phyloP scores from a whole-genome alignment of 2,797 vertebrate genomes.

The Acanthurus lineatus region DNA sequence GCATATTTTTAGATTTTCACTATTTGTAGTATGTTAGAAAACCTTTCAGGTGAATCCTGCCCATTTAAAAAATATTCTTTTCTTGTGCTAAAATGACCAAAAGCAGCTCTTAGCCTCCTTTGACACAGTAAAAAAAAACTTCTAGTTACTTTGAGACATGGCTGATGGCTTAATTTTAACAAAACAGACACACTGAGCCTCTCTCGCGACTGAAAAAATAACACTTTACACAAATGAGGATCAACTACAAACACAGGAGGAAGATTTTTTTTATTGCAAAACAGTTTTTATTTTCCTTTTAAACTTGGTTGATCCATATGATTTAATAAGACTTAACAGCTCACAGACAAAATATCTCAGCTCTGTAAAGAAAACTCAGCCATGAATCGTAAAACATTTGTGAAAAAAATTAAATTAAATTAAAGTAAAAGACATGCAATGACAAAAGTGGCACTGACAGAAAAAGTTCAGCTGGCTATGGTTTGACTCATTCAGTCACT shows the following conservation, averaged over 20 bases:
- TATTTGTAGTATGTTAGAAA: neutral
- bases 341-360: slow-evolving; percentile 20
- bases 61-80: neutral
- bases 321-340: neutral
- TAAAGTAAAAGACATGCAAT: slow-evolving; percentile 5
- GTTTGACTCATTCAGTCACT: neutral
- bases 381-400: slow-evolving; percentile 1
- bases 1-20: neutral
- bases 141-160: neutral
- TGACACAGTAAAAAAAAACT: neutral
- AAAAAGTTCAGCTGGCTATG: neutral
- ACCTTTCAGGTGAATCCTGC: neutral
- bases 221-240: neutral
- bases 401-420: neutral
- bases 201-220: neutral
- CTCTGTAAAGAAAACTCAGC: slow-evolving; percentile 5
- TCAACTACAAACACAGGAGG: slow-evolving; percentile 2
- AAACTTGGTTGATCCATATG: slow-evolving; percentile 22
- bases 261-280: slow-evolving; percentile 70
- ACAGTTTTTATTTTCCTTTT: slow-evolving; percentile 21
- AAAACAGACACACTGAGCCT: neutral
- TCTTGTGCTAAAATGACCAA: no score
- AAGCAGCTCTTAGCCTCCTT: neutral
- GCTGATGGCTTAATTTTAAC: neutral
- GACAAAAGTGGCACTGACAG: neutral